Evolutionary conservation across 2,113 vertebrate genomes (phyloP), one percentile per base, ranked within the genome.

Genomic region (Leucoraja erinaceus): DNA sequence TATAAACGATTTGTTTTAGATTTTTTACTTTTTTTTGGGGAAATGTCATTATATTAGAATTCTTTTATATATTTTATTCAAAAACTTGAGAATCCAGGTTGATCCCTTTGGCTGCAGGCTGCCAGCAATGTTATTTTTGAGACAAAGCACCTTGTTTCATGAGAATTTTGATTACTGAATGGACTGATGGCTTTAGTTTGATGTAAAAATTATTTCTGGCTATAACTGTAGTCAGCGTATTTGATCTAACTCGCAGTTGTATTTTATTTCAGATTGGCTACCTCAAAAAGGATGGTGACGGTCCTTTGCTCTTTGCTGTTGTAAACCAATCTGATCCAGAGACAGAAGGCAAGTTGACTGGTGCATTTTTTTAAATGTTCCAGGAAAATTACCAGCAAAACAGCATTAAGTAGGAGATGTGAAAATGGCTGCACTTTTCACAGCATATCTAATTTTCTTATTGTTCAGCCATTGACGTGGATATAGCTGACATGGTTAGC

Each of bases 321-420:
- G 98, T 99, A 93, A 99, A 99, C 94, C 95, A 97, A 0, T 96
- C 97, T 1, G 97, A 99, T 95, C 98, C 97, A 47, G 98, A 99
- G 16, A 96, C 96, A 2, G 98, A 99, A 94, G 98, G 98, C 98
- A 96, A 94, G 95, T 93, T 47, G 38, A 8, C 31, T 54, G 22
- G 8, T 54, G 88, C 68, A 2, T 72, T 72, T 25, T 25, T 25
- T 38, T 5, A 47, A 70, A 72, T 91, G 38, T 72, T 72, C 38
- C 11, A 8, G 83, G 56, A 84, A 61, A 59, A 59, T 28, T 22
- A 4, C 56, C 10, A 59, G 8, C 56, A 11, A 10, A 31, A 0
- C 18, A 31, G 11, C 28, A 16, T 14, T 14, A 14, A 31, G 61
- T 31, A 88, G 0, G 28, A 63, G 4, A n/a, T 20, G 10, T 5